A percentile compares a stretch with the other conserved stretches of the same genome.
These are phyloP conservation scores for Meiosimyza platycephala DNA, from an alignment of 2,888 invertebrate species.

Conservation along the genomic window DNA sequence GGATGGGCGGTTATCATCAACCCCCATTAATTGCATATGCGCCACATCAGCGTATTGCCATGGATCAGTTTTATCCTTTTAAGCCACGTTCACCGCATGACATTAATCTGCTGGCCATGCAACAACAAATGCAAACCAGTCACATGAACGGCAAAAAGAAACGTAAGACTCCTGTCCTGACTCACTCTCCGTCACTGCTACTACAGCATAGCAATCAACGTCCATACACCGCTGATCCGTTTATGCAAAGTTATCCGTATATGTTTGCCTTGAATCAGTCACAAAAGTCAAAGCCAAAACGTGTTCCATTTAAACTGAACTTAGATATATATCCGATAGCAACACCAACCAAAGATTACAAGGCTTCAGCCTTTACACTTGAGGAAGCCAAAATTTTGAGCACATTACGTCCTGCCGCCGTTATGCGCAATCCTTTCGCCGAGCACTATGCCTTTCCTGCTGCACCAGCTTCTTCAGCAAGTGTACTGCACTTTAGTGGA, in stretches of 20 bases:
- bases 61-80: constrained; percentile 76
- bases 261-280: constrained; percentile 55
- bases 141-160: constrained; percentile 57
- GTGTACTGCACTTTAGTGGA: constrained; percentile 34
- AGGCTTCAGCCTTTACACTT: constrained; percentile 41
- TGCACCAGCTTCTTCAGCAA: constrained; percentile 45
- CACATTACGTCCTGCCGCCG: constrained; percentile 55
- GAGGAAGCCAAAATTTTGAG: constrained; percentile 55
- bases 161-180: constrained; percentile 39
- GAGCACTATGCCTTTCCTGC: constrained; percentile 49
- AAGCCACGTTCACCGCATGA: constrained; percentile 81
- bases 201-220: constrained; percentile 60
- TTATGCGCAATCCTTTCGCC: constrained; percentile 55
- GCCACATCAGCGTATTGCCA: constrained; percentile 55
- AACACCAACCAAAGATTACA: constrained; percentile 55
- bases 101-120: constrained; percentile 77
- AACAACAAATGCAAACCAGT: constrained; percentile 50
- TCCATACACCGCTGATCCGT: constrained; percentile 56
- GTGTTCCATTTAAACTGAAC: constrained; percentile 74
- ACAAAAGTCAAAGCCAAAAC: constrained; percentile 54
- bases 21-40: constrained; percentile 44
- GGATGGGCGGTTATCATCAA: constrained; percentile 55
- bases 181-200: constrained; percentile 34
- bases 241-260: constrained; percentile 47
- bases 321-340: constrained; percentile 74